Evolutionary conservation across 1,140 invertebrate species (phyloP).

Genomic region (Pseudobourletiella spinata): DNA sequence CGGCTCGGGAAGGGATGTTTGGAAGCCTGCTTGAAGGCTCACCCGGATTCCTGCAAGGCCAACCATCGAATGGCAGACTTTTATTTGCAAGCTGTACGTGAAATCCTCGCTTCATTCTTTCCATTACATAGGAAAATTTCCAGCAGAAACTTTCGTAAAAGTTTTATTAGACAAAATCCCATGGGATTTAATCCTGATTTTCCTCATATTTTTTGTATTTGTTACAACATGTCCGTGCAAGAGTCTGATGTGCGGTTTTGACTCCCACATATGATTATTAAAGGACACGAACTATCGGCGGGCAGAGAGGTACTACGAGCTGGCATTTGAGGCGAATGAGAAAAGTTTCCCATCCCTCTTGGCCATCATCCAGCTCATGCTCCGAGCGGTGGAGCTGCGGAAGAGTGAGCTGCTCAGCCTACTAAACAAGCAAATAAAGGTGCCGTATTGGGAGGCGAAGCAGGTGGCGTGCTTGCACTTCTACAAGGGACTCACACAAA

Average conservation of each 20-base stretch:
- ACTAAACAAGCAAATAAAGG: background rate
- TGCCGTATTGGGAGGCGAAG: background rate
- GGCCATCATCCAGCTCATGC: background rate
- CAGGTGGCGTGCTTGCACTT: background rate
- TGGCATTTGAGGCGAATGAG: background rate
- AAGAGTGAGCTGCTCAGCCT: background rate
- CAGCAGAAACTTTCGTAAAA: too few species aligned
- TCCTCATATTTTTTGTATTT: too few species aligned
- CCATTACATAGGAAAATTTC: too few species aligned
- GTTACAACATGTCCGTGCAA: too few species aligned
- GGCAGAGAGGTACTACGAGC: slow-evolving; percentile 3
- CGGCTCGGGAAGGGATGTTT: background rate
- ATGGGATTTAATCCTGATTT: too few species aligned
- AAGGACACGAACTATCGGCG: background rate
- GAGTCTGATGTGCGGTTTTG: too few species aligned
- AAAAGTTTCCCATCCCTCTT: background rate
- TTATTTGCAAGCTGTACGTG: background rate
- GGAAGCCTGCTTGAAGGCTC: background rate
- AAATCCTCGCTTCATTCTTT: background rate
- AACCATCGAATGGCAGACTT: background rate
- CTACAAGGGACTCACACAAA: background rate
- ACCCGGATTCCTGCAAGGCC: background rate
- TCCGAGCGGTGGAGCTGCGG: background rate
- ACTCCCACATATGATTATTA: too few species aligned
- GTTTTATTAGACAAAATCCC: too few species aligned